Percentiles rank a stretch among this genome's conserved stretches.
These are phyloP conservation scores for Alloscopus bannaensis DNA, from an alignment of 2,888 invertebrate genomes.

Conservation along the genomic window DNA sequence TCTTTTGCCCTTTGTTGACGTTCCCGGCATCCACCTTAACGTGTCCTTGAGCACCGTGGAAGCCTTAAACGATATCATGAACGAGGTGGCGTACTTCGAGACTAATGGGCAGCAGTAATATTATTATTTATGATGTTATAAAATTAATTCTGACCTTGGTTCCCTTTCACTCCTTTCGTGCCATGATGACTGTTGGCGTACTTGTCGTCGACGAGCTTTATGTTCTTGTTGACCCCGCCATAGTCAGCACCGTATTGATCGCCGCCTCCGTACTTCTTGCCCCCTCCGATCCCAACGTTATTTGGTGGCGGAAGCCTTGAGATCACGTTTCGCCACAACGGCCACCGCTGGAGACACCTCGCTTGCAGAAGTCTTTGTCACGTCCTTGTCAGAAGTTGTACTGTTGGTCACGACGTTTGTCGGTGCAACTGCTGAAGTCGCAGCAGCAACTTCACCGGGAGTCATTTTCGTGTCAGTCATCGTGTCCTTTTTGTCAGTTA, in stretches of 20 bases:
- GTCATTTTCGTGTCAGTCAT: constrained; percentile 17
- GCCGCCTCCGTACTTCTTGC: constrained; percentile 58
- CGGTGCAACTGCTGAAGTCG: constrained; percentile 5
- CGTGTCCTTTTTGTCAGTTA: constrained; percentile 27
- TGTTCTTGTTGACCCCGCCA: constrained; percentile 66
- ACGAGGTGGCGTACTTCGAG: too few species aligned
- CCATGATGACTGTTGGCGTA: constrained; percentile 58
- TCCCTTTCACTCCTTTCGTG: constrained; percentile 63
- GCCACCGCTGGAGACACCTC: constrained; percentile 1
- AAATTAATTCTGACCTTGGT: constrained; percentile 59
- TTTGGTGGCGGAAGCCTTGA: constrained; percentile 64
- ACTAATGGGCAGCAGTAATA: not conserved
- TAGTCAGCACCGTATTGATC: constrained; percentile 59
- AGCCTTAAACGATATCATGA: constrained; percentile 35
- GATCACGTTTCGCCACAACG: constrained; percentile 60
- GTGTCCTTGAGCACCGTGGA: constrained; percentile 58
- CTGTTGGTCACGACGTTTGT: not conserved
- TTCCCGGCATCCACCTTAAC: constrained; percentile 61
- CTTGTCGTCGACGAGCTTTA: constrained; percentile 59
- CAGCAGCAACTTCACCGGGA: constrained; percentile 13
- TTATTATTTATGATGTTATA: not conserved
- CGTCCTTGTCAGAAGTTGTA: not conserved
- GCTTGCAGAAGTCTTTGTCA: not conserved
- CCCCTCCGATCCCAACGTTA: constrained; percentile 59
- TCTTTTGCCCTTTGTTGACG: constrained; percentile 70